A percentile compares a stretch with the other conserved stretches of the same genome.
Conservation (phyloP, 1,140 invertebrate species). For the Lasaia peninsularis region DNA sequence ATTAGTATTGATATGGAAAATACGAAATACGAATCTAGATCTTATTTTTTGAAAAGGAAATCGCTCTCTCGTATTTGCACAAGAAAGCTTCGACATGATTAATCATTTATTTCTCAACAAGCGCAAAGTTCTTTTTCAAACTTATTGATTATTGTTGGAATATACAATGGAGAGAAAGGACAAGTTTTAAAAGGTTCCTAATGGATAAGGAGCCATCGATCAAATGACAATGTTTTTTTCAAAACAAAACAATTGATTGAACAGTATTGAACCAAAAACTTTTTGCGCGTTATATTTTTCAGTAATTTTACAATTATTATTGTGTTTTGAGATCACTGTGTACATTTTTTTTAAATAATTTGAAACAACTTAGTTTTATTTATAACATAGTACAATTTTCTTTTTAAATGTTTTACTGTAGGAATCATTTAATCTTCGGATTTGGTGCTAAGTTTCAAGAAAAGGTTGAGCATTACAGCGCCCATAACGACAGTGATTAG, state of each 20-base stretch:
- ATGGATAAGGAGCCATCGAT: conserved; percentile 74
- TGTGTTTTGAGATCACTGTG: neutral
- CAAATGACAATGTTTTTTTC: conserved; percentile 70
- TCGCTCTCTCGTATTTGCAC: conserved; percentile 27
- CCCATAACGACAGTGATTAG: too few relatives aligned
- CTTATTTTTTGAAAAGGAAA: conserved; percentile 4
- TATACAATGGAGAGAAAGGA: conserved; percentile 70
- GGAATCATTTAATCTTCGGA: too few relatives aligned
- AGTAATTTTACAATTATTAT: neutral
- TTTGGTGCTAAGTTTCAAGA: too few relatives aligned
- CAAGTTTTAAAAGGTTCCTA: conserved; percentile 70
- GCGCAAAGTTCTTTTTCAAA: conserved; percentile 51
- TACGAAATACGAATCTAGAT: neutral
- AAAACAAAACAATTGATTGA: conserved; percentile 67
- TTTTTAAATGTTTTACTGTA: too few relatives aligned
- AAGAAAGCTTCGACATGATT: conserved; percentile 48
- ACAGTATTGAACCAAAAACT: conserved; percentile 28
- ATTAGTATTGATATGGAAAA: conserved; percentile 25
- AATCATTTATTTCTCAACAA: conserved; percentile 58
- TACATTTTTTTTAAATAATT: too few relatives aligned
- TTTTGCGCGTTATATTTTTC: neutral
- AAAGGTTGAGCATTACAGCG: too few relatives aligned
- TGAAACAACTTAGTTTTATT: too few relatives aligned
- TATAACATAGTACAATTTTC: too few relatives aligned
- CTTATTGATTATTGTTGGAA: conserved; percentile 61